Evolutionary conservation across 2,797 vertebrate species (phyloP), one percentile per base, ranked within the genome.

Genomic region (Eleutherodactylus coqui): DNA sequence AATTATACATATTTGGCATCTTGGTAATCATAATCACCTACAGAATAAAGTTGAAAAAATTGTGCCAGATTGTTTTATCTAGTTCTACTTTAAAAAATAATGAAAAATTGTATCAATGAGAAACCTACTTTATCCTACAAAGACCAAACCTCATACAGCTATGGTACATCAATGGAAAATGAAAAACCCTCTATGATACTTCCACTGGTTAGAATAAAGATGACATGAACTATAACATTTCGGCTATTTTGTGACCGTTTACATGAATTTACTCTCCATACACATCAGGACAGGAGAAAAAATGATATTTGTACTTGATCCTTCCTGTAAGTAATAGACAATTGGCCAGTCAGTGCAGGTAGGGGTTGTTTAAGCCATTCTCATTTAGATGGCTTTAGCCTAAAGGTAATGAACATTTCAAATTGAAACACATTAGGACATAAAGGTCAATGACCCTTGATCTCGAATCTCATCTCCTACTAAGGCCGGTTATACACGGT

Each of bases 351-450:
- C 60, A 45, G 34, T 19, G 60, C 47, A 86, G 49, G 79, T 45
- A 82, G 45, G n/a, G 27, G 49, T 17, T 32, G 41, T 43, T 82
- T 49, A 34, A 77, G 38, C 67, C 34, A 32, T 11, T 69, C 24
- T 82, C 27, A 13, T 11, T 27, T 34, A 82, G 58, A 86, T 70
- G 60, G 77, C 60, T 82, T 86, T 83, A 29, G 79, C 85, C 79
- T 55, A n/a, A 70, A 72, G 85, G 72, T 45, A 62, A n/a, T 45
- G 72, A 77, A 78, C 60, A 82, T 69, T 82, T 82, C 49, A 83
- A 82, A 77, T 82, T 82, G 62, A 83, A 82, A 77, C 79, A 49
- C 27, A 82, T 82, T 77, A 86, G 47, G 76, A 86, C 64, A 82
- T 49, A 29, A 55, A 75, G 73, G 85, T 82, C 79, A 70, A 1